A percentile compares a stretch with the other conserved stretches of the same genome.
These are phyloP conservation scores for Rhynchonycteris naso DNA, from an alignment of 2,797 vertebrate species.

Conservation along the genomic window DNA sequence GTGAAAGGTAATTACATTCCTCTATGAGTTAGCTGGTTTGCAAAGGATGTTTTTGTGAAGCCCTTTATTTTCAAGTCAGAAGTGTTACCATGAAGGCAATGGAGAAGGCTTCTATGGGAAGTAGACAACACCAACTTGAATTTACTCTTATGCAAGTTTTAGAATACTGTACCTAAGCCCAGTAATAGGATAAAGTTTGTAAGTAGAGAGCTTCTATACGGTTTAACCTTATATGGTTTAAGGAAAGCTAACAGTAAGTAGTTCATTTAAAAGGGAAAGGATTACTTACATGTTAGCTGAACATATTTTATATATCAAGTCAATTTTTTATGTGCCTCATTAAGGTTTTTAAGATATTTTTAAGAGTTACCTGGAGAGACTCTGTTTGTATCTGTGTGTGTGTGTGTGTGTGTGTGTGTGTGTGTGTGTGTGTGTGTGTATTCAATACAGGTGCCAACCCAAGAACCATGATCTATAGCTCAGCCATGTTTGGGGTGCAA, in stretches of 20 bases:
- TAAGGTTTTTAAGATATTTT: not conserved
- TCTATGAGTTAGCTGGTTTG: not conserved
- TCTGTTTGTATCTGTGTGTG: not conserved
- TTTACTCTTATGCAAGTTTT: constrained; percentile 35
- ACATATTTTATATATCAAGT: not conserved
- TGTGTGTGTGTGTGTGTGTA: not conserved
- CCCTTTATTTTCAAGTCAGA: not conserved
- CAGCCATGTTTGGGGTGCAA: not conserved
- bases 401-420: not conserved
- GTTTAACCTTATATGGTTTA: not conserved
- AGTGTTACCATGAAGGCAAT: not conserved
- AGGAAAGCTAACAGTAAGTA: not conserved
- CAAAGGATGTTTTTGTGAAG: not conserved
- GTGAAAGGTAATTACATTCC: not conserved
- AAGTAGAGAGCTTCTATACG: not conserved
- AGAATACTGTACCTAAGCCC: not conserved
- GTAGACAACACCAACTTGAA: not conserved
- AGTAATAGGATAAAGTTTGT: not conserved
- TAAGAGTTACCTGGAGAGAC: not conserved
- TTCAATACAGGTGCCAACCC: not conserved
- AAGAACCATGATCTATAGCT: not conserved
- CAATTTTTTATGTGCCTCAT: not conserved
- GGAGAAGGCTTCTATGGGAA: not conserved
- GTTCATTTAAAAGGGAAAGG: not conserved
- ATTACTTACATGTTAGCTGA: not conserved